Evolutionary conservation across 1,140 invertebrate species (phyloP), one percentile per base, ranked within the genome.

Genomic region (Pogonomyrmex californicus): DNA sequence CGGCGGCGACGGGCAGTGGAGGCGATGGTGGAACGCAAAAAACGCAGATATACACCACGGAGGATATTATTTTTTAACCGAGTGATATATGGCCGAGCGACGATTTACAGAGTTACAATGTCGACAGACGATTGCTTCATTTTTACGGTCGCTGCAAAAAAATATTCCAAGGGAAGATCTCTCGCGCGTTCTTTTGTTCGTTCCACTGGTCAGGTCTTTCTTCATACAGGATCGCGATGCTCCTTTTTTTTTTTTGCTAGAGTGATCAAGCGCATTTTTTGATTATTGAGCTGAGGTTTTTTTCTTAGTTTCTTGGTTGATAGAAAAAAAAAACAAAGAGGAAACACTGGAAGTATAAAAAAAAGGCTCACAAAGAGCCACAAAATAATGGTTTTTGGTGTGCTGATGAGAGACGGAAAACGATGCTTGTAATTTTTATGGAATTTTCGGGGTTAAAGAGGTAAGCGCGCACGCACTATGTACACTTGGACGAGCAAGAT

Each of bases 381-480:
- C 17, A 5, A 58, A 38, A 51, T 30, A 79, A 88, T 88, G 60
- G 86, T 47, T 12, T 30, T 44, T 1, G 75, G 30, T 62, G 41
- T 62, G 65, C 51, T 60, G 78, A 54, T 30, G 38, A 23, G 23
- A 23, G 23, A 70, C 60, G 56, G 71, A 83, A 76, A 87, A 85
- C 76, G 76, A 77, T 77, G 71, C 86, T 85, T 90, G 92, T 93
- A 92, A 92, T 91, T 93, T 93, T 91, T 92, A 90, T 91, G 87
- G 73, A 83, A 70, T 86, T 90, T 91, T 88, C 63, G 71, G 23
- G 68, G 89, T 85, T 88, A 88, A 92, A 92, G 92, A 91, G 79
- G 75, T 49, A 86, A 86, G 62, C 65, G 44, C 9, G 49, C 33
- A 54, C 44, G 38, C 77, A 6, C 73, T 47, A 33, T 58, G 65